phyloP scores from a whole-genome alignment of 1,140 invertebrate species.

The Ostrea edulis region DNA sequence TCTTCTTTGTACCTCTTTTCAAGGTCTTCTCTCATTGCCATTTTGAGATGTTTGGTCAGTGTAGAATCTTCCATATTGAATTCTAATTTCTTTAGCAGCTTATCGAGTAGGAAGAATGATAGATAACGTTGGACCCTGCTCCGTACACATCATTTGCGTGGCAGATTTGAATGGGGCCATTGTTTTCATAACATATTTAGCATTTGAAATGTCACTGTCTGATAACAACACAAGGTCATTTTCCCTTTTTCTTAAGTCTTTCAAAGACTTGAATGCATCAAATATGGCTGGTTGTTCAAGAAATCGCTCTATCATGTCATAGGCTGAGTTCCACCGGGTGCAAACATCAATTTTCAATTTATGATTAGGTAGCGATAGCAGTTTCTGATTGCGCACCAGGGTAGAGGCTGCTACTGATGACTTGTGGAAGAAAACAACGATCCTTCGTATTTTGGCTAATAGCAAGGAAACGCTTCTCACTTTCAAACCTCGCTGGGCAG shows the following conservation, averaged over 20 bases:
- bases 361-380: conserved; percentile 38
- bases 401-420: conserved; percentile 28
- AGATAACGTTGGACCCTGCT: too few relatives aligned
- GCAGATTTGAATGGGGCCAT: neutral
- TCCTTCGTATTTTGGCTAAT: conserved; percentile 27
- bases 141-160: too few relatives aligned
- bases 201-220: neutral
- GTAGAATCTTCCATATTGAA: too few relatives aligned
- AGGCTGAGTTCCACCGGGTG: conserved; percentile 32
- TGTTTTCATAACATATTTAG: neutral
- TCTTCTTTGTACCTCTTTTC: too few relatives aligned
- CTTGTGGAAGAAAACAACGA: conserved; percentile 46
- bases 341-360: conserved; percentile 45
- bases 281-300: neutral
- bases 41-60: too few relatives aligned
- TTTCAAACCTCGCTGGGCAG: conserved; percentile 5
- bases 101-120: too few relatives aligned
- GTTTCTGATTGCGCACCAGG: conserved; percentile 17
- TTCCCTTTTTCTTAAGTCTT: conserved; percentile 11
- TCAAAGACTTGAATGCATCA: neutral
- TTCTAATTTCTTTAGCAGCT: too few relatives aligned
- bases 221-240: neutral
- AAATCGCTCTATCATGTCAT: conserved; percentile 17
- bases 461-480: neutral
- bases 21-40: too few relatives aligned